phyloP scores from a whole-genome alignment of 37 sponge, comb jelly and placozoan genomes.

The Theonella swinhoei region DNA sequence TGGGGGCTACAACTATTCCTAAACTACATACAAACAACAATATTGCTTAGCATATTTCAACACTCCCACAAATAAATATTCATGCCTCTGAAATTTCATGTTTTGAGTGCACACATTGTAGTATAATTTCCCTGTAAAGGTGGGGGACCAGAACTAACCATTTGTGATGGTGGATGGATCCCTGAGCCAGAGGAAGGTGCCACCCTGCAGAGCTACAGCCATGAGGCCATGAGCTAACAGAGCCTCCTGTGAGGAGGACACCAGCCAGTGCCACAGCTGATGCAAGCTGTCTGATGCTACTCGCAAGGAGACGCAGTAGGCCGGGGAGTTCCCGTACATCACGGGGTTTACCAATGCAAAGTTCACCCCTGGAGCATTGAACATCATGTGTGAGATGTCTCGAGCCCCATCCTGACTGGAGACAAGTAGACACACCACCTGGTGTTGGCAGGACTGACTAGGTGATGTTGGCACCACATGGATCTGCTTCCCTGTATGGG shows the following conservation, averaged over 20 bases:
- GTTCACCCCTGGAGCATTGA: slow-evolving; percentile 44
- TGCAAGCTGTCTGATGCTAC: background rate
- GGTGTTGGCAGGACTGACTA: background rate
- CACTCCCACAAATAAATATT: too few species aligned
- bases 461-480: slow-evolving; percentile 25
- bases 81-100: too few species aligned
- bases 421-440: slow-evolving; percentile 33
- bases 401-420: slow-evolving; percentile 17
- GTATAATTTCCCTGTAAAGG: too few species aligned
- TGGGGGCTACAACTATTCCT: too few species aligned
- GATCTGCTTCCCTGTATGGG: slow-evolving; percentile 7
- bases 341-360: slow-evolving; percentile 40
- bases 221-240: slow-evolving; percentile 14
- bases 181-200: slow-evolving; percentile 35
- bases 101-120: too few species aligned
- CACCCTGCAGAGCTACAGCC: slow-evolving; percentile 37
- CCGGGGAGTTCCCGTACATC: background rate
- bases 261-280: slow-evolving; percentile 51
- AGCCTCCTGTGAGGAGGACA: background rate
- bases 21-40: too few species aligned
- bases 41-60: too few species aligned
- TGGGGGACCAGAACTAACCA: background rate
- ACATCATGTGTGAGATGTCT: slow-evolving; percentile 43
- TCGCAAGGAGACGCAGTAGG: slow-evolving; percentile 31
- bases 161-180: background rate